phyloP scores from a whole-genome alignment of 2,888 invertebrate species.

The Pycnomerus fuliginosus region DNA sequence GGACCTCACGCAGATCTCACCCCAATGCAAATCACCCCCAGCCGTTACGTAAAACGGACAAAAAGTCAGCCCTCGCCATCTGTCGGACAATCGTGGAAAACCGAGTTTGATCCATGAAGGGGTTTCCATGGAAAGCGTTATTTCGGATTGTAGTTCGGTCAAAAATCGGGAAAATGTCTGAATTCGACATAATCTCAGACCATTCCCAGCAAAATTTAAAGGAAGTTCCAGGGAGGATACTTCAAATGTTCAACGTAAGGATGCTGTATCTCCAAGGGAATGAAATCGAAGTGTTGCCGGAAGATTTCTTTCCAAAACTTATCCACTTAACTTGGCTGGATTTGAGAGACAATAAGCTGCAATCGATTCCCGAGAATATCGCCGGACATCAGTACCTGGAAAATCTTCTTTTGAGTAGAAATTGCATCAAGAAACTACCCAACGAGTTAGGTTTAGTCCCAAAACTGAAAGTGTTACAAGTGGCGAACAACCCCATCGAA shows the following conservation, averaged over 20 bases:
- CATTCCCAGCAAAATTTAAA: conserved; percentile 43
- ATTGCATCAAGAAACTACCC: conserved; percentile 60
- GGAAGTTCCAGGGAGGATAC: conserved; percentile 41
- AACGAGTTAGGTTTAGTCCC: conserved; percentile 60
- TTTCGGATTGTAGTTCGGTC: conserved; percentile 14
- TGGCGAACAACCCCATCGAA: conserved; percentile 61
- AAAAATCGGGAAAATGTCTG: conserved; percentile 33
- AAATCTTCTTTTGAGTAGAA: conserved; percentile 65
- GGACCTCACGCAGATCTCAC: too few relatives aligned
- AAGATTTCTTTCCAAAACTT: conserved; percentile 60
- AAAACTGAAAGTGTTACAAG: conserved; percentile 62
- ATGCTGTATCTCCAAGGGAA: conserved; percentile 62
- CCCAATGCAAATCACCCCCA: too few relatives aligned
- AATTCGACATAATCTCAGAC: conserved; percentile 48
- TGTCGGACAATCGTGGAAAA: too few relatives aligned
- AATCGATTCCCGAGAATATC: conserved; percentile 58
- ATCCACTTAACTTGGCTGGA: conserved; percentile 65
- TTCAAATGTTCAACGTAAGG: conserved; percentile 47
- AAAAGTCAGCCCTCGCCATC: too few relatives aligned
- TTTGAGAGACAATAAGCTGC: conserved; percentile 62
- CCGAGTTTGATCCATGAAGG: too few relatives aligned
- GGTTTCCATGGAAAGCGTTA: conserved; percentile 1
- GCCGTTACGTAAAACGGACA: too few relatives aligned
- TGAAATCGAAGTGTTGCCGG: conserved; percentile 56
- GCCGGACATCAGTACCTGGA: conserved; percentile 60